Evolutionary conservation across 1,140 invertebrate species (phyloP).

Genomic region (Danaus melanippus): DNA sequence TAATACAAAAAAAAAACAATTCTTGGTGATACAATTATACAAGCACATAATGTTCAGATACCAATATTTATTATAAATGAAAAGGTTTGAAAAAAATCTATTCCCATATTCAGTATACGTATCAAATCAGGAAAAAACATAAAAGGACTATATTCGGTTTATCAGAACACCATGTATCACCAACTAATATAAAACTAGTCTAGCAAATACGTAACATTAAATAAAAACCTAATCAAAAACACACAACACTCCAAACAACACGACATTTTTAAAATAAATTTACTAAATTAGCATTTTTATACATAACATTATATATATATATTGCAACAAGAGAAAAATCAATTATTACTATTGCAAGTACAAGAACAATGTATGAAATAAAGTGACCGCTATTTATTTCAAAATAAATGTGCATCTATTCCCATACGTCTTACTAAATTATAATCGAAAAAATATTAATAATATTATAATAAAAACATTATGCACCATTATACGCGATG

Average conservation of each 20-base stretch:
- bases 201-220: slow-evolving; percentile 31
- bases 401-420: too few relatives aligned
- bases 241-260: slow-evolving; percentile 36
- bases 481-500: slow-evolving; percentile 37
- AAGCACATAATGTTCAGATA: too few relatives aligned
- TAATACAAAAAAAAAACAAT: too few relatives aligned
- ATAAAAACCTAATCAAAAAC: slow-evolving; percentile 42
- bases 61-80: too few relatives aligned
- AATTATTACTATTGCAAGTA: neutral
- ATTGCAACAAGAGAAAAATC: slow-evolving; percentile 2
- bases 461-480: slow-evolving; percentile 38
- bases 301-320: slow-evolving; percentile 3
- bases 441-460: slow-evolving; percentile 15
- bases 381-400: too few relatives aligned
- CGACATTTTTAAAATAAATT: slow-evolving; percentile 9
- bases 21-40: too few relatives aligned
- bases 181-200: slow-evolving; percentile 13
- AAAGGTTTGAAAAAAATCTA: too few relatives aligned
- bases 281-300: neutral
- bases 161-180: slow-evolving; percentile 9
- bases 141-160: too few relatives aligned
- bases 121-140: too few relatives aligned
- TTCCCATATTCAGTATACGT: too few relatives aligned
- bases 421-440: too few relatives aligned
- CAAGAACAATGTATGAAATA: neutral